Conservation (phyloP, 2,888 invertebrate genomes). For the Pachydiplax longipennis region DNA sequence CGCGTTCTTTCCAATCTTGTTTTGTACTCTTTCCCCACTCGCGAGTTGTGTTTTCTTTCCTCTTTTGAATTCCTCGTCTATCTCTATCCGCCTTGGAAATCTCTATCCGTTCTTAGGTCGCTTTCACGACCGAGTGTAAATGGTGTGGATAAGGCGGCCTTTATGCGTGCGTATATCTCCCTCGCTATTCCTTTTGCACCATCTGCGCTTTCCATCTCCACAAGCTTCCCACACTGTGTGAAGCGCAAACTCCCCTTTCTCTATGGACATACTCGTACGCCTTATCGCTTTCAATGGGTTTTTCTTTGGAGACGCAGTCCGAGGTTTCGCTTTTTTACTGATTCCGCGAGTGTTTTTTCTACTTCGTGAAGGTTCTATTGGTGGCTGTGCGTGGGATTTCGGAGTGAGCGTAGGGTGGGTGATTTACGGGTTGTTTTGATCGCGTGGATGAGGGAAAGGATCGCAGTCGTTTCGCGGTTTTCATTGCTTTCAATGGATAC, state of each 20-base stretch:
- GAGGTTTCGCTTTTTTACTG: background rate
- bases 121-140: constrained; percentile 24
- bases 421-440: too few species aligned
- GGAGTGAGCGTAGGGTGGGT: too few species aligned
- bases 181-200: background rate
- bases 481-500: background rate
- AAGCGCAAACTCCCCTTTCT: background rate
- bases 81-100: background rate
- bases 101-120: constrained; percentile 8
- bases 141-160: background rate
- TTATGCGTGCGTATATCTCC: background rate
- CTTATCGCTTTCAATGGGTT: background rate
- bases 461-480: background rate
- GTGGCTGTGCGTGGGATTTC: too few species aligned
- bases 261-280: background rate
- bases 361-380: background rate
- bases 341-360: background rate
- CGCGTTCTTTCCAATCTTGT: background rate
- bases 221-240: background rate
- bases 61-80: background rate
- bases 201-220: constrained; percentile 14
- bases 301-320: background rate
- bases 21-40: background rate
- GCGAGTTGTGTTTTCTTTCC: background rate
- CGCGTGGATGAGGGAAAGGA: background rate